Evolutionary conservation across 2,888 invertebrate species (phyloP), one percentile per base, ranked within the genome.

Genomic region (Cylindroiulus punctatus): DNA sequence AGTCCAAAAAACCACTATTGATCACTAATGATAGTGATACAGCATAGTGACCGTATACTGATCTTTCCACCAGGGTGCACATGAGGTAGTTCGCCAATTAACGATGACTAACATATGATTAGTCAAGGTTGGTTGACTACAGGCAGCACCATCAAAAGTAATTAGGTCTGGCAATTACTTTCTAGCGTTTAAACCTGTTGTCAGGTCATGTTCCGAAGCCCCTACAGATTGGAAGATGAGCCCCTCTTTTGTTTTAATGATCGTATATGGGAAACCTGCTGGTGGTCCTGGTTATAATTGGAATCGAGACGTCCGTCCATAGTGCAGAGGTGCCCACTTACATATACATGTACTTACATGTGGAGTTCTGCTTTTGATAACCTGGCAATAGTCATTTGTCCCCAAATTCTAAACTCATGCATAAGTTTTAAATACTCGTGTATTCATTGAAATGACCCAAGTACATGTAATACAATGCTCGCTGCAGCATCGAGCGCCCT

Each of bases 91-190:
- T 26, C 26, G 26, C 26, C 65, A 30, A 76, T 76, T 76, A 30
- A 76, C 30, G 76, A 30, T 0, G 76, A 30, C 76, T 76, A 76
- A 76, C 76, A 30, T 76, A 76, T 76, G 76, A 76, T 76, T 76
- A 76, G 76, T 30, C 10, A 76, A 76, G 76, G 76, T 76, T 76
- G 76, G 76, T 76, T 76, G 76, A 12, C 76, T 76, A 76, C 76
- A 76, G 30, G 14, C 76, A 76, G 30, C 30, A 30, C 26, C 76
- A 30, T 76, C 76, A 76, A 76, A 10, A 3, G 30, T 30, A 76
- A 76, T 76, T 76, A 30, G 76, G 76, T 30, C 30, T 30, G 30
- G 76, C 76, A 76, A 76, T 76, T 76, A 76, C 30, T 76, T 76
- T 76, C 76, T 76, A 76, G 30, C 30, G 76, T 76, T 76, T 76